These are phyloP conservation scores for Scaptomyza polygonia DNA, from an alignment of 2,888 invertebrate genomes.

Conservation along the genomic window DNA sequence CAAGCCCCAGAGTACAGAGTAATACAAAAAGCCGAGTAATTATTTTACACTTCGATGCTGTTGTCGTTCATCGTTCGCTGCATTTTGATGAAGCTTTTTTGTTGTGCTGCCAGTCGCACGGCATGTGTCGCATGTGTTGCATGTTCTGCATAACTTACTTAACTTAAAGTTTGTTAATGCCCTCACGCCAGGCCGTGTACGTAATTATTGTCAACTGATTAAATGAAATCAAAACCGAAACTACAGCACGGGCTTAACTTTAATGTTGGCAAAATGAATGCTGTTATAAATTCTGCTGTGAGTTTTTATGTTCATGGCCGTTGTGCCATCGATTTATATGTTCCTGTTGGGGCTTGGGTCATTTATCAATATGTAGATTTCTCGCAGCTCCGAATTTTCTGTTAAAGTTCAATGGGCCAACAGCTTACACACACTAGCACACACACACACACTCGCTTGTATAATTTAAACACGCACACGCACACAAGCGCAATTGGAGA, in stretches of 20 bases:
- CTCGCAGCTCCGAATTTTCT: slow-evolving; percentile 26
- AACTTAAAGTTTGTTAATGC: slow-evolving; percentile 66
- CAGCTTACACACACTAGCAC: slow-evolving; percentile 12
- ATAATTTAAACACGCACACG: slow-evolving; percentile 39
- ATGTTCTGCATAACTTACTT: slow-evolving; percentile 64
- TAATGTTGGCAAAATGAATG: slow-evolving; percentile 47
- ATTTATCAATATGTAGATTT: slow-evolving; percentile 78
- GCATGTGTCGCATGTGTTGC: slow-evolving; percentile 52
- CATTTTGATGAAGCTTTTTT: slow-evolving; percentile 69
- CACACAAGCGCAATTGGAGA: slow-evolving; percentile 47
- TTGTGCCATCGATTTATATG: slow-evolving; percentile 66
- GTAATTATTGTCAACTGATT: slow-evolving; percentile 63
- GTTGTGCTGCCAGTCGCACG: slow-evolving; percentile 14
- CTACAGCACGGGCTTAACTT: slow-evolving; percentile 33
- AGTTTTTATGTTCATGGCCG: slow-evolving; percentile 28
- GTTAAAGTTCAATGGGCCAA: slow-evolving; percentile 65
- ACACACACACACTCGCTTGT: too few species aligned
- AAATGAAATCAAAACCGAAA: slow-evolving; percentile 67
- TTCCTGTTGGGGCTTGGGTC: slow-evolving; percentile 48
- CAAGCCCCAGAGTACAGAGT: slow-evolving; percentile 24
- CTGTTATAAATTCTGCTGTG: slow-evolving; percentile 39
- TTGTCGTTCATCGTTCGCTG: slow-evolving; percentile 45
- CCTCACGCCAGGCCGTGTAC: slow-evolving; percentile 17
- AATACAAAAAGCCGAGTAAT: slow-evolving; percentile 68
- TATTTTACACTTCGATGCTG: slow-evolving; percentile 68